Evolutionary conservation across 2,888 invertebrate genomes (phyloP), one percentile per base, ranked within the genome.

Genomic region (Galeruca laticollis): DNA sequence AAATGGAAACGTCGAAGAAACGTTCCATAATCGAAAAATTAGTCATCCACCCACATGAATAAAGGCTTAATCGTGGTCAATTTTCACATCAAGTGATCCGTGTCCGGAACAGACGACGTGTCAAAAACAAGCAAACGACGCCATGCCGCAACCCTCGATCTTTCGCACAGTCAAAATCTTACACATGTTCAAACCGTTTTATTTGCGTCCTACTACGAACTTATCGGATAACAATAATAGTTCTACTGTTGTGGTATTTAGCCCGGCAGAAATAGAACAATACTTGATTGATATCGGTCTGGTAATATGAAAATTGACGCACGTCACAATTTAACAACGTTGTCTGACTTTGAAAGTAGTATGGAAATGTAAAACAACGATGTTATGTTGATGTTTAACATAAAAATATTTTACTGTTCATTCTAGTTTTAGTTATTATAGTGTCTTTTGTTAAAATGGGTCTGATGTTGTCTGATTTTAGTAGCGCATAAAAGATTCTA

Each of bases 171-270:
- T 72, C 70, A 68, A 68, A 68, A 72, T 70, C 70, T 72, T 75
- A 73, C 75, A 75, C 72, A 72, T 73, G 73, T 73, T 72, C 63
- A n/a, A 6, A 61, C 60, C 65, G 71, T 70, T 71, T 70, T 57
- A 59, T 52, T 59, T 60, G 59, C 51, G 37, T 51, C 63, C 60
- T 62, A 52, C 8, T 31, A 54, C n/a, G 4, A 52, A 8, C 52
- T 66, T n/a, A 56, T 8, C 49, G 47, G 13, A 9, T 31, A 35
- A 35, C 63, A 63, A 61, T 61, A 65, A 65, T 65, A 57, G 56
- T 57, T 56, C 26, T 62, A 35, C 56, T 69, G 54, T 20, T 43
- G 31, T 3, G 26, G 26, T 6, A 56, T 20, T 61, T 65, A 51
- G 60, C 26, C 13, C 40, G 33, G 69, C 59, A 18, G 15, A 47